A percentile compares a stretch with the other conserved stretches of the same genome.
These are phyloP conservation scores for Dyspetes luteomarginatus DNA, from an alignment of 2,888 invertebrate species.

Conservation along the genomic window DNA sequence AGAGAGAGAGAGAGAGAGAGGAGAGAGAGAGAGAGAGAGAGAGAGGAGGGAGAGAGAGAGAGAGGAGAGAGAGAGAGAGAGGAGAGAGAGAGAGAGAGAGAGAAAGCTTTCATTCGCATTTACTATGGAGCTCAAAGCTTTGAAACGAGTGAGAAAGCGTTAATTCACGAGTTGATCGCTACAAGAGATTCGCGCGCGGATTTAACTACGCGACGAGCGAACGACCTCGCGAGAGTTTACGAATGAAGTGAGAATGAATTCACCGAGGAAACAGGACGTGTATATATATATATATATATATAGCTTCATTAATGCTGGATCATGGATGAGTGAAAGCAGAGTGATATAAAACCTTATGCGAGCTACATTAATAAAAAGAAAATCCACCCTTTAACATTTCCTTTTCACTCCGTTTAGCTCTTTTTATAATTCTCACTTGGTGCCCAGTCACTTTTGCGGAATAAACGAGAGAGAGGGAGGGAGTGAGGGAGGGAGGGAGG, in stretches of 20 bases:
- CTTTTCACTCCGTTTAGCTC: conserved; percentile 24
- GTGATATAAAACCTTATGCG: conserved; percentile 8
- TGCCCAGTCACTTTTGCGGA: not conserved
- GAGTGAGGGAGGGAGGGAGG: too few species aligned
- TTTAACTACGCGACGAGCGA: conserved; percentile 7
- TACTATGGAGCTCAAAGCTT: conserved; percentile 24
- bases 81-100: too few species aligned
- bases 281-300: not conserved
- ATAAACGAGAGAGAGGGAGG: conserved; percentile 28
- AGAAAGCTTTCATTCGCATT: conserved; percentile 36
- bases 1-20: too few species aligned
- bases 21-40: too few species aligned
- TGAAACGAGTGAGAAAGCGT: conserved; percentile 10
- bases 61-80: too few species aligned
- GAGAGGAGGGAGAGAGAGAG: too few species aligned
- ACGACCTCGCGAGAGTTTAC: conserved; percentile 1
- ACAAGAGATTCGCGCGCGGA: conserved; percentile 13
- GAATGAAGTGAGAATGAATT: conserved; percentile 23
- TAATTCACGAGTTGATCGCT: conserved; percentile 38
- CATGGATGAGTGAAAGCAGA: not conserved
- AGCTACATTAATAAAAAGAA: too few species aligned
- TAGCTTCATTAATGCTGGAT: conserved; percentile 24
- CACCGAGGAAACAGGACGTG: not conserved
- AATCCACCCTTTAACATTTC: too few species aligned
- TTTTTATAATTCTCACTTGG: not conserved